Evolutionary conservation across 2,888 invertebrate species (phyloP), one percentile per base, ranked within the genome.

Genomic region (Agrotis ipsilon): DNA sequence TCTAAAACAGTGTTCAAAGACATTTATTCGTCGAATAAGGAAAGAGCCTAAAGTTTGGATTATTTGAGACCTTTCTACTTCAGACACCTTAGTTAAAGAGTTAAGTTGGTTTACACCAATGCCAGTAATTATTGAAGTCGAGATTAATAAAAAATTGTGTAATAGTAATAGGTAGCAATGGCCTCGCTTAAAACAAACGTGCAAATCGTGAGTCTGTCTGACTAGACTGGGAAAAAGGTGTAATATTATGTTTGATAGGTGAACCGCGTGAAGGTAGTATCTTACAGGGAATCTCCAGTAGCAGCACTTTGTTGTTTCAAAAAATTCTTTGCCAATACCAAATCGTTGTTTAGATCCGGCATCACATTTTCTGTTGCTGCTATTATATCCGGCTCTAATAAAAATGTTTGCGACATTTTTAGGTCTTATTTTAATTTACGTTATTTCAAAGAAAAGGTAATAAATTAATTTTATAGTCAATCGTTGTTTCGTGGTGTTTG

Each of bases 201-300:
- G 27, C 27, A 4, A 27, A 27, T 27, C 27, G 5, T 27, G 27
- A 4, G 27, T 27, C 27, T 27, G 21, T 45, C 11, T 18, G 45
- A 13, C 32, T 3, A n/a, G 21, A 39, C 7, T 7, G 11, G 18
- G 46, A 43, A 69, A 13, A 49, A 48, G 19, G 19, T 11, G 39
- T 55, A 1, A n/a, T 32, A 0, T n/a, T 49, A 45, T 1, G 3
- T n/a, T 27, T 27, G 3, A 3, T 11, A 32, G 3, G 16, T 27
- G 9, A 39, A 39, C 32, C 32, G 9, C 32, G 9, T 39, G 39
- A 1, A 24, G 1, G 27, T 14, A 9, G 18, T 59, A 51, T 92
- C 96, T 94, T 92, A 97, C 97, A 97, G 84, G 63, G 96, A 96
- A 80, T 97, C 97, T 13, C 97, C 97, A 14, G 97, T 97, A 18